Conservation (phyloP, 2,797 vertebrate genomes). For the Leptodactylus fallax region DNA sequence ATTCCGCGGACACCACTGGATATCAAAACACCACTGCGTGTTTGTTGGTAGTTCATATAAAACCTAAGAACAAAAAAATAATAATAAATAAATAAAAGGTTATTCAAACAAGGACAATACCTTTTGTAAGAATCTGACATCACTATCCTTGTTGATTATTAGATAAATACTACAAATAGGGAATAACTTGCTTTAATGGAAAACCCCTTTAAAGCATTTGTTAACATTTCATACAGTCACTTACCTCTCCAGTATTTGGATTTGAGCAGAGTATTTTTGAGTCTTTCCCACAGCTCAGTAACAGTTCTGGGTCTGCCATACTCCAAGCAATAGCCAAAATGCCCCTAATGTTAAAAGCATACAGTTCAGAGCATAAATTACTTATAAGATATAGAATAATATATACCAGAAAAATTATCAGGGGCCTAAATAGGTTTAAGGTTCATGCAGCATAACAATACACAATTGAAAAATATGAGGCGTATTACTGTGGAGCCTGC, state of each 20-base stretch:
- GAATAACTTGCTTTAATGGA: too few species aligned
- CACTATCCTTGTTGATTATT: too few species aligned
- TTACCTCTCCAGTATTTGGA: slow-evolving; percentile 94
- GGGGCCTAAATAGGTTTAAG: too few species aligned
- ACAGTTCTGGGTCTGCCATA: slow-evolving; percentile 90
- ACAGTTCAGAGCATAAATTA: neutral
- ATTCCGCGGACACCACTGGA: slow-evolving; percentile 98
- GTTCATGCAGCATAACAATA: too few species aligned
- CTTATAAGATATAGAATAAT: neutral
- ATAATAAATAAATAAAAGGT: neutral
- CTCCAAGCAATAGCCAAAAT: slow-evolving; percentile 95
- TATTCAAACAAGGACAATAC: neutral
- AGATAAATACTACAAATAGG: too few species aligned
- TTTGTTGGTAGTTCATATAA: slow-evolving; percentile 92
- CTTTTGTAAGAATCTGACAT: neutral
- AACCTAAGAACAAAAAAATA: slow-evolving; percentile 75
- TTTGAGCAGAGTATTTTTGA: slow-evolving; percentile 95
- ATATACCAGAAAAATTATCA: too few species aligned
- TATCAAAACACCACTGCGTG: slow-evolving; percentile 97
- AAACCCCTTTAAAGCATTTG: too few species aligned
- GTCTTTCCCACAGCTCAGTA: slow-evolving; percentile 96
- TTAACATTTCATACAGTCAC: neutral
- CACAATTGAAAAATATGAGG: too few species aligned
- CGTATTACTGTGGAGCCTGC: too few species aligned
- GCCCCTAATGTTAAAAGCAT: slow-evolving; percentile 77